phyloP scores from a whole-genome alignment of 1,140 invertebrate species.

The Homalodisca vitripennis region DNA sequence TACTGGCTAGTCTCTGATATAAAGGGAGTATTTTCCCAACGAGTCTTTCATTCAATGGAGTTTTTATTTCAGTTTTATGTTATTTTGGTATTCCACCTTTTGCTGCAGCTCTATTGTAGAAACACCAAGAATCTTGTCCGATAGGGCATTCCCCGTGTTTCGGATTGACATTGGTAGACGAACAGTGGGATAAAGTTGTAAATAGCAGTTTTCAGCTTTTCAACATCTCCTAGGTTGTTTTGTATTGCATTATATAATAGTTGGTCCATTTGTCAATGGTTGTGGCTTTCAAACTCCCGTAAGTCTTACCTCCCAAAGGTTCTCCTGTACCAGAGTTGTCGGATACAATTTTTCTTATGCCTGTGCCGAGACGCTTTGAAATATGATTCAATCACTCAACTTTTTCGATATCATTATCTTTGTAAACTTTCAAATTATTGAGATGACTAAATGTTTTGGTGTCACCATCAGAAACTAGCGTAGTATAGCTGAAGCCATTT shows the following conservation, averaged over 20 bases:
- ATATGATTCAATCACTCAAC: conserved; percentile 13
- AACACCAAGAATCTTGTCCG: background rate
- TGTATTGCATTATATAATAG: conserved; percentile 8
- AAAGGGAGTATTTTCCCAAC: conserved; percentile 5
- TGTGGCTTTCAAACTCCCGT: conserved; percentile 1
- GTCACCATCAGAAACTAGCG: conserved; percentile 29
- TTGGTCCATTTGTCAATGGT: conserved; percentile 13
- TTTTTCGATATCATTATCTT: conserved; percentile 2
- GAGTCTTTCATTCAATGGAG: background rate
- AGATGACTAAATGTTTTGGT: conserved; percentile 28
- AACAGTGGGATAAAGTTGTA: background rate
- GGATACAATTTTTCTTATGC: conserved; percentile 14
- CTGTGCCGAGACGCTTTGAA: conserved; percentile 10
- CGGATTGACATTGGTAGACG: background rate
- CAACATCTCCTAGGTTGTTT: background rate
- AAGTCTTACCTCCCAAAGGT: background rate
- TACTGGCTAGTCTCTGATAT: background rate
- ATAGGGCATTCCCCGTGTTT: background rate
- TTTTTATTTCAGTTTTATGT: conserved; percentile 4
- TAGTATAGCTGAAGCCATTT: conserved; percentile 26
- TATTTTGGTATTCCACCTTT: background rate
- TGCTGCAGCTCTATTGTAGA: background rate
- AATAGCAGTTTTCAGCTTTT: background rate
- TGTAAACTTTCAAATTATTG: background rate
- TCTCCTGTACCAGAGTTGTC: conserved; percentile 1